Base-by-base conservation (phyloP, 2,888 invertebrate species). In the Odontothrips loti region DNA sequence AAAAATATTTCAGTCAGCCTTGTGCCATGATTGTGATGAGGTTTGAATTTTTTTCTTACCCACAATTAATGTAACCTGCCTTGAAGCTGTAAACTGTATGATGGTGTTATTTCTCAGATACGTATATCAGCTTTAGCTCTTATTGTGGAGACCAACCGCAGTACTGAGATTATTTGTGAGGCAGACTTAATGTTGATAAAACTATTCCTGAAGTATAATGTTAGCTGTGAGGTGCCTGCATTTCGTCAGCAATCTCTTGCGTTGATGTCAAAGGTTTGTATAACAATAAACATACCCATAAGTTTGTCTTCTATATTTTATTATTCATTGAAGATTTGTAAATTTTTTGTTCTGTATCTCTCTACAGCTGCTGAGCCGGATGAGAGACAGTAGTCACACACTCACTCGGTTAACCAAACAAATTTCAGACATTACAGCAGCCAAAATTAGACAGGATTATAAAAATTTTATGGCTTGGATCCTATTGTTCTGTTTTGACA, bases 131-230 rank as follows among this genome's bases (percentile, higher is more conserved):
- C 92, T 0, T 88, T 95, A 80, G 90, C 91, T 0, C 87, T 95
- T 29, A 86, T 96, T 51, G 92, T 93, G 80, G 94, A 95, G 85
- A 92, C 91, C 0, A 92, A 91, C 80, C 94, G 93, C 86, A 91
- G 91, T 1, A 94, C 95, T 1, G 93, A 95, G 85, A 84, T 88
- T 17, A 91, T 94, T 83, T 86, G 89, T 0, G 82, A 85, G 0
- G 87, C 88, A 78, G 96, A 96, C 85, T 88, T 96, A 58, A 86
- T 89, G 1, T 89, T 92, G 23, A 87, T 95, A 43, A 86, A 91
- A 15, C 87, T 87, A 58, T 95, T 92, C 87, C 85, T 95, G 58
- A 87, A 88, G 27, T 91, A 91, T 86, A 96, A 95, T 88, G 88
- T 93, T 80, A 92, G 92, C 83, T 91, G 90, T 81, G 93, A 93